Conservation (phyloP, 1,140 invertebrate species). For the Bradynema listronoti region DNA sequence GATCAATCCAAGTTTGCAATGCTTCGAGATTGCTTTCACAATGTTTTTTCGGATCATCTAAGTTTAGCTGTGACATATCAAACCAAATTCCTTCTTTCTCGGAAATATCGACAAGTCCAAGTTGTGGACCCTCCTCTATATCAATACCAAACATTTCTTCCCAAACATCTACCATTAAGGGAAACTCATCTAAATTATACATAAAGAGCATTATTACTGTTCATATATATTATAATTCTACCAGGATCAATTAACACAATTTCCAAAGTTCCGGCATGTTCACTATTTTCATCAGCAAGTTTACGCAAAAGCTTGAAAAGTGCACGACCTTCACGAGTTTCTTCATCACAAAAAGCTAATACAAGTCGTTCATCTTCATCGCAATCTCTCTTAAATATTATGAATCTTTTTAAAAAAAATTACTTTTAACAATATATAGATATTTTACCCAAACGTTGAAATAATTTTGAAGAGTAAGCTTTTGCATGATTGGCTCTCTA, state of each 20-base stretch:
- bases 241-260: conserved; percentile 57
- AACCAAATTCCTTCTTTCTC: conserved; percentile 58
- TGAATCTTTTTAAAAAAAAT: too few relatives aligned
- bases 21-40: conserved; percentile 53
- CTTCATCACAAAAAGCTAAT: conserved; percentile 55
- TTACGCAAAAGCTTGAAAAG: conserved; percentile 54
- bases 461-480: conserved; percentile 53
- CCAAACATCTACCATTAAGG: conserved; percentile 58
- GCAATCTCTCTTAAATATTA: conserved; percentile 49
- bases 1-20: conserved; percentile 56
- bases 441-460: conserved; percentile 56
- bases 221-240: conserved; percentile 19
- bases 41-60: conserved; percentile 58
- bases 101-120: conserved; percentile 57
- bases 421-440: too few relatives aligned
- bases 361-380: conserved; percentile 56
- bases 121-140: conserved; percentile 57
- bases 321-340: conserved; percentile 56
- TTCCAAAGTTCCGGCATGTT: conserved; percentile 56
- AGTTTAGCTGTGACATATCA: conserved; percentile 56
- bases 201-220: neutral
- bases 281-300: conserved; percentile 55
- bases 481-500: conserved; percentile 57
- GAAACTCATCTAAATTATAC: conserved; percentile 52
- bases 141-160: conserved; percentile 58